A percentile compares a stretch with the other conserved stretches of the same genome.
phyloP scores from a whole-genome alignment of 2,113 vertebrate genomes.

The Tiliqua scincoides region DNA sequence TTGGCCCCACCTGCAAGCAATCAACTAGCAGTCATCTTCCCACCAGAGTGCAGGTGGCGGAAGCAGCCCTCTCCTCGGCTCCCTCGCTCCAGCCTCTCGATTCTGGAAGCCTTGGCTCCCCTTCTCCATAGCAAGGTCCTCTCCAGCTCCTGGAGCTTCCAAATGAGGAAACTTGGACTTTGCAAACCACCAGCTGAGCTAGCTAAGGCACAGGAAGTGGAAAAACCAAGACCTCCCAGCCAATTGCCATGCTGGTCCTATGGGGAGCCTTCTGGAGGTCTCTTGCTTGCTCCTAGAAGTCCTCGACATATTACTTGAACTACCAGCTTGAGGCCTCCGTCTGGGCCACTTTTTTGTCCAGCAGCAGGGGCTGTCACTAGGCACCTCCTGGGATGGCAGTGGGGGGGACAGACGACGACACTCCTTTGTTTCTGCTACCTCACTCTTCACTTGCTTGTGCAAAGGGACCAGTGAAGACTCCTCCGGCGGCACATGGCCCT shows the following conservation, averaged over 20 bases:
- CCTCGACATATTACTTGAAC: neutral
- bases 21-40: neutral
- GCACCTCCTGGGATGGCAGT: neutral
- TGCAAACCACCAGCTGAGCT: neutral
- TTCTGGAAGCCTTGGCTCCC: neutral
- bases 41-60: neutral
- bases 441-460: slow-evolving; percentile 18
- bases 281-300: neutral
- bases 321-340: neutral
- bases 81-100: neutral
- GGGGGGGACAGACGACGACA: neutral
- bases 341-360: no score
- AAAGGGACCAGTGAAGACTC: neutral
- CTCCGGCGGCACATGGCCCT: neutral
- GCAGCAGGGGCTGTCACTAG: neutral
- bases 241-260: neutral
- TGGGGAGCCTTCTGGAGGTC: neutral
- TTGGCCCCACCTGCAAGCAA: neutral
- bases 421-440: slow-evolving; percentile 36
- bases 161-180: no score
- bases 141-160: neutral
- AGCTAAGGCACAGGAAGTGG: neutral
- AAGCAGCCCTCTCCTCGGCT: neutral
- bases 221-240: no score
- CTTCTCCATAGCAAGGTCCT: neutral